A percentile compares a stretch with the other conserved stretches of the same genome.
These are phyloP conservation scores for Lucilia cuprina DNA, from an alignment of 1,140 invertebrate genomes.

Conservation along the genomic window DNA sequence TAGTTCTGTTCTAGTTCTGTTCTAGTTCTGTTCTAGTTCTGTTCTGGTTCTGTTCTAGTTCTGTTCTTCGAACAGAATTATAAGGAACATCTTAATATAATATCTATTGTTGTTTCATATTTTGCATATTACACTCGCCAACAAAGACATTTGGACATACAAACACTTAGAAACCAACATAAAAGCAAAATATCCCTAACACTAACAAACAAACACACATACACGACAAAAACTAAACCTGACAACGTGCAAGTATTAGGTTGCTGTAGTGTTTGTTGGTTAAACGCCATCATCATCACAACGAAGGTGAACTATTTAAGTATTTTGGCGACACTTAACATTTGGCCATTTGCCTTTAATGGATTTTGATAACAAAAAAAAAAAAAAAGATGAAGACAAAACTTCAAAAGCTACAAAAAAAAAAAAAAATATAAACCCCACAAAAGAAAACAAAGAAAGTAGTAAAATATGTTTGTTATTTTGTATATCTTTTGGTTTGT, in stretches of 20 bases:
- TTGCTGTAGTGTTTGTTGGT: neutral
- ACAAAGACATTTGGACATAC: no score
- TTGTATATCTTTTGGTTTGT: neutral
- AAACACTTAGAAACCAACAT: no score
- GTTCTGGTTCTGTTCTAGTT: no score
- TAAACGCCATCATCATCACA: neutral
- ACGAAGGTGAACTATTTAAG: constrained; percentile 4
- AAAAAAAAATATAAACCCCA: neutral
- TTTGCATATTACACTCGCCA: neutral
- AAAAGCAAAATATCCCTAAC: no score
- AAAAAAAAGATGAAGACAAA: neutral
- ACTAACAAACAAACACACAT: no score
- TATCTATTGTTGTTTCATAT: neutral
- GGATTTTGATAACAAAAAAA: neutral
- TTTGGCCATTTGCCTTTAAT: constrained; percentile 14
- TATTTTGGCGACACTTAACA: constrained; percentile 17
- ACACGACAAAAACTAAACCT: no score
- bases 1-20: no score
- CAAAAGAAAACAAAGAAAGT: neutral
- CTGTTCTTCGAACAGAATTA: no score
- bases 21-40: no score
- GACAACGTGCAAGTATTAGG: no score
- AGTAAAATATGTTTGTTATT: neutral
- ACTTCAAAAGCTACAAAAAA: neutral
- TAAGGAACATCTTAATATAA: neutral